Evolutionary conservation across 2,113 vertebrate genomes (phyloP), one percentile per base, ranked within the genome.

Genomic region (Cacatua alba): DNA sequence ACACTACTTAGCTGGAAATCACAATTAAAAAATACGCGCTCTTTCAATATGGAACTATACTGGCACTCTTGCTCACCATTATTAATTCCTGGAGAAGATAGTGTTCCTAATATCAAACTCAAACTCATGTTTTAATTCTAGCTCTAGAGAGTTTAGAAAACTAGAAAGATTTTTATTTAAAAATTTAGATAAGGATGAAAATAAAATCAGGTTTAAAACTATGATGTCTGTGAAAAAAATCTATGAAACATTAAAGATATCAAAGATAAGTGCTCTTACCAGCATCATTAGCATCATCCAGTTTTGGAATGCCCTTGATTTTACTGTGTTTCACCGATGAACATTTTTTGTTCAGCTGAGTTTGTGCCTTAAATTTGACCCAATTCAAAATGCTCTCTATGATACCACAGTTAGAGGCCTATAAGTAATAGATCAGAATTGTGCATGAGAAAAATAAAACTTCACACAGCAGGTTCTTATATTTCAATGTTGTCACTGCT

Each of bases 361-460:
- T 99, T 97, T 99, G 99, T 72, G 99, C 99, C 97, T 99, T 99
- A 96, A 99, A 99, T 98, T 99, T 99, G 70, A 99, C 99, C 99
- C 99, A 99, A 95, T 99, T 99, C 94, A 99, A 98, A 72, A 99
- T 99, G 93, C 99, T 99, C 97, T 99, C 99, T 82, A 99, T 99
- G 79, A 99, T 99, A 75, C 99, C 99, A 97, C 99, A 99, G 97
- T 99, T 99, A 63, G 99, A 99, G 19, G 99, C 99, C 99, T 99
- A 93, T 20, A 97, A 95, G 68, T 25, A 91, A 97, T 6, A 95
- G 65, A 95, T 72, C 12, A 94, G 43, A 93, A 72, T 46, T 31
- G 60, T n/a, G 43, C 31, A 62, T 94, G 51, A 92, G 81, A 67
- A 93, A 67, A 81, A 44, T 13, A 77, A 82, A 90, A 21, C 23